Evolutionary conservation across 2,113 vertebrate genomes (phyloP), one percentile per base, ranked within the genome.

Genomic region (Hypocryptadius cinnamomeus): DNA sequence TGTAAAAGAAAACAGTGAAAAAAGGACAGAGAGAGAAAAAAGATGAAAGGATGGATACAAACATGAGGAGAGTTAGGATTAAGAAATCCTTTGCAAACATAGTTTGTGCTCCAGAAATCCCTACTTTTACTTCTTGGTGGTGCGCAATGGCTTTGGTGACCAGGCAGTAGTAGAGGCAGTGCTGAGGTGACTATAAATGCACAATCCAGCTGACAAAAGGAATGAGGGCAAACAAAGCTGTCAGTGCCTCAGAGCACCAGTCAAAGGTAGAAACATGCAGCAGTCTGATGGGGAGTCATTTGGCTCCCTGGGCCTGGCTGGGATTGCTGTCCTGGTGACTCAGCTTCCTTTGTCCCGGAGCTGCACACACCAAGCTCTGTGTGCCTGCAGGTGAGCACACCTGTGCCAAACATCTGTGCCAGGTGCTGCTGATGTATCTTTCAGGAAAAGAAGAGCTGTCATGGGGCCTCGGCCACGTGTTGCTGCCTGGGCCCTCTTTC

Each of bases 221-320:
- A 72, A 27, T 8, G 61, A 33, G 13, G 9, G 21, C 44, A 76
- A 56, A 65, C 33, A 56, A n/a, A 77, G 66, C 40, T 40, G 27
- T 61, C 44, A 3, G 48, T 69, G 24, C 22, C 59, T 69, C 4
- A 0, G 21, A 63, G 79, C 57, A 25, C 24, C 63, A 53, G 25
- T 20, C 17, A 24, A 42, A 60, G 42, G 65, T 3, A 53, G 74
- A 45, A 66, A 28, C 31, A 14, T 0, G 24, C 10, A 45, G 28
- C 71, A 40, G 15, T 22, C 2, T 4, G 23, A 37, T 40, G 25
- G 61, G 42, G 18, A 60, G 25, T 48, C 15, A 3, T 48, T 59
- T 53, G 61, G 30, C 54, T 4, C 3, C 44, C 4, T 5, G n/a
- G 68, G 37, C 51, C 37, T 0, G 1, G 30, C 51, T 8, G 5